Evolutionary conservation across 2,888 invertebrate genomes (phyloP), one percentile per base, ranked within the genome.

Genomic region (Erebia palarica): DNA sequence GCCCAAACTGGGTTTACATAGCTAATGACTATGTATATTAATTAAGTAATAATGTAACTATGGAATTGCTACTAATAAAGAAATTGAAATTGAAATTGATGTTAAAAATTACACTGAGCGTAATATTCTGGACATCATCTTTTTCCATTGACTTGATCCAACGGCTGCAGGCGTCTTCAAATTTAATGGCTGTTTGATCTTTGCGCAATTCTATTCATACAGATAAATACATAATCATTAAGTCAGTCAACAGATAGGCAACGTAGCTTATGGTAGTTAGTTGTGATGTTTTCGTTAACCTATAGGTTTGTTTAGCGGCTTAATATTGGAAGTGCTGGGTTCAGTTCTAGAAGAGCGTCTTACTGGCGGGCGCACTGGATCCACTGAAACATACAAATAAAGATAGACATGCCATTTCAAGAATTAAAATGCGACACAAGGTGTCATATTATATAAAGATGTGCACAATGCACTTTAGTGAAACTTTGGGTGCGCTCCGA

Each of bases 81-180:
- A n/a, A n/a, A n/a, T n/a, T n/a, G n/a, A n/a, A n/a, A n/a, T n/a
- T n/a, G n/a, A n/a, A n/a, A n/a, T n/a, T n/a, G n/a, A n/a, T 11
- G 8, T 21, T 10, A 11, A n/a, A 21, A 66, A 84, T 83, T 70
- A 94, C 90, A 51, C 85, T 80, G 11, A 95, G 79, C 73, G 87
- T 89, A 36, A 95, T 82, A 73, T 94, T 80, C 63, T 82, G 78
- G 1, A 95, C 89, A 10, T 94, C 93, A 70, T 94, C 85, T 49
- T 87, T 87, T 3, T 80, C 83, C 1, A 87, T 80, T 5, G 92
- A 89, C 73, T 84, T 83, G 3, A 89, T 82, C 95, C 95, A 95
- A 75, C 88, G 91, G 68, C 94, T 94, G 49, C 83, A 88, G 4
- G 93, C 93, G 63, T 91, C 83, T 65, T 89, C 85, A 75, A 95